These are phyloP conservation scores for Lapara coniferarum DNA, from an alignment of 2,888 invertebrate species.

Conservation along the genomic window DNA sequence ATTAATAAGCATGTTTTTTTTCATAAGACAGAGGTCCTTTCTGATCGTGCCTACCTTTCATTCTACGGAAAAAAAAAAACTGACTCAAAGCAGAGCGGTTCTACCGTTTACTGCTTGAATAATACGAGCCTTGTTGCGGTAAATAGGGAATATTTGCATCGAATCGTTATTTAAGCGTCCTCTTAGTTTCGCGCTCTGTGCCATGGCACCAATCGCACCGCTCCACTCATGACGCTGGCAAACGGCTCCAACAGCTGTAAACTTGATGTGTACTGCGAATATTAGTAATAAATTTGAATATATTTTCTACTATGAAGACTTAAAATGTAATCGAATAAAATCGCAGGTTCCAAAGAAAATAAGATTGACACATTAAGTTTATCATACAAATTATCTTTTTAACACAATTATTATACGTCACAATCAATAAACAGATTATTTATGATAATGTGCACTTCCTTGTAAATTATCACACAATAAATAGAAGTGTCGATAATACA, in stretches of 20 bases:
- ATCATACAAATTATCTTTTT: constrained; percentile 9
- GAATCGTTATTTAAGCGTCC: background rate
- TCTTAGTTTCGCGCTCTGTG: background rate
- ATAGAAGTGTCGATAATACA: background rate
- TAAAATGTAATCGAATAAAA: no score
- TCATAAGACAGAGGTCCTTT: no score
- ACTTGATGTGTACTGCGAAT: no score
- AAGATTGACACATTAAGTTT: background rate
- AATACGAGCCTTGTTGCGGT: background rate
- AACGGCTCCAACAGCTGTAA: background rate
- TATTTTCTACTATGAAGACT: no score
- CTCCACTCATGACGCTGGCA: background rate
- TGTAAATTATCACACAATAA: constrained; percentile 3
- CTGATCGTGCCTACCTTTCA: no score
- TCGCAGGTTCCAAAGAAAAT: no score
- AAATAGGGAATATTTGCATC: background rate
- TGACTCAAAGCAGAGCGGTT: no score
- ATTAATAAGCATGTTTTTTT: no score
- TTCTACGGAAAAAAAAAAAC: no score
- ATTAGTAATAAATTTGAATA: no score
- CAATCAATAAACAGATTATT: background rate
- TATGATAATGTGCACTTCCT: background rate
- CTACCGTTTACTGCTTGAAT: no score
- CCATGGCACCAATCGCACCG: background rate
- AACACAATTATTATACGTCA: background rate